phyloP scores from a whole-genome alignment of 2,888 invertebrate genomes.

The Candidula unifasciata region DNA sequence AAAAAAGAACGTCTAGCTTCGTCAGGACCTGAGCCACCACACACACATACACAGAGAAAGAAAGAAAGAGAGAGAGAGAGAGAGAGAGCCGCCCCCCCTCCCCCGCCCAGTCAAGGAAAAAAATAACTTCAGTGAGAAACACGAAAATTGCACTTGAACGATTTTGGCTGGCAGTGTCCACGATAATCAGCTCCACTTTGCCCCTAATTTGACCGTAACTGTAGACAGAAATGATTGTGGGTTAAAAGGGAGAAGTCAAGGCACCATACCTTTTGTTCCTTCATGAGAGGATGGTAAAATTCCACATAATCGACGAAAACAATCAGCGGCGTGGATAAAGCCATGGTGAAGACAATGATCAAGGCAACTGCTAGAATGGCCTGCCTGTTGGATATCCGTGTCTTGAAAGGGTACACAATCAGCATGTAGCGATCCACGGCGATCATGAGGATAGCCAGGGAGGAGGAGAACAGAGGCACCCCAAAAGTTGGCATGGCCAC shows the following conservation, averaged over 20 bases:
- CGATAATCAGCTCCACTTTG: too few species aligned
- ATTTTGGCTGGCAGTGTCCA: too few species aligned
- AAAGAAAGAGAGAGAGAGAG: too few species aligned
- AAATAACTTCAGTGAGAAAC: too few species aligned
- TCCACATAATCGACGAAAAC: conserved; percentile 60
- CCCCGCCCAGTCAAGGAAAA: too few species aligned
- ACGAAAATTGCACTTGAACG: too few species aligned
- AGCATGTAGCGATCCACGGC: conserved; percentile 76
- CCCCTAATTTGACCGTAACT: too few species aligned
- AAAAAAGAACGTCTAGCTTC: too few species aligned
- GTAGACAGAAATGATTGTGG: too few species aligned
- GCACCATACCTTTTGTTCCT: conserved; percentile 62
- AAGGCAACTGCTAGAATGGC: conserved; percentile 68
- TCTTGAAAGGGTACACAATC: conserved; percentile 74
- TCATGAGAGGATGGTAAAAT: conserved; percentile 57
- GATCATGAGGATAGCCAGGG: conserved; percentile 75
- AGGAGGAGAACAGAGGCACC: conserved; percentile 76
- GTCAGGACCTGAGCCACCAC: too few species aligned
- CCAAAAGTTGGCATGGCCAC: conserved; percentile 75
- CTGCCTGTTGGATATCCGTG: conserved; percentile 65
- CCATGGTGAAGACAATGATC: conserved; percentile 65
- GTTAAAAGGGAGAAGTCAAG: not conserved
- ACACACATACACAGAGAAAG: too few species aligned
- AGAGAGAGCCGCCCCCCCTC: too few species aligned
- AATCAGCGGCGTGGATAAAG: conserved; percentile 73